phyloP scores from a whole-genome alignment of 1,140 invertebrate genomes.

The Tyrophagus putrescentiae region DNA sequence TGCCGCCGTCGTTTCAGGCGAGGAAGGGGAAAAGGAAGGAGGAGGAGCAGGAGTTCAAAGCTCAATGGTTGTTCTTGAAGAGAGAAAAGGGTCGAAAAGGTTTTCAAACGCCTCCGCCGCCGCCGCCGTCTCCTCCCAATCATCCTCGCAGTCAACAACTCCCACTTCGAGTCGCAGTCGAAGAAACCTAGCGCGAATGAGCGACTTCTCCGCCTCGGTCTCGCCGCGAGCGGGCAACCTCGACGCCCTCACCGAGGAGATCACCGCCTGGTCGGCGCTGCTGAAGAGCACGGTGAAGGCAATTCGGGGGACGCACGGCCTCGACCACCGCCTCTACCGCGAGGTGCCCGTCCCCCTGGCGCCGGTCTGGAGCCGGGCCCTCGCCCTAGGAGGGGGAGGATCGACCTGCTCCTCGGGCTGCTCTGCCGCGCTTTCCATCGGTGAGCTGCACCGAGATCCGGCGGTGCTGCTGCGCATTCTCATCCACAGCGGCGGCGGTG shows the following conservation, averaged over 20 bases:
- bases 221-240: not conserved
- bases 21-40: too few relatives aligned
- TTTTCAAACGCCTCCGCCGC: too few relatives aligned
- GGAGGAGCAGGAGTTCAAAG: too few relatives aligned
- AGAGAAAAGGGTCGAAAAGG: too few relatives aligned
- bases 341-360: not conserved
- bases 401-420: too few relatives aligned
- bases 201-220: not conserved
- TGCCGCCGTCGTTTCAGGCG: not conserved
- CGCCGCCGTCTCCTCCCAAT: too few relatives aligned
- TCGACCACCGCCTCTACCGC: conserved; percentile 3
- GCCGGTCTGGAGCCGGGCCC: not conserved
- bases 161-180: not conserved
- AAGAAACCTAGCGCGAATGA: not conserved
- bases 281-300: not conserved
- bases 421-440: too few relatives aligned
- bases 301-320: conserved; percentile 9
- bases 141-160: too few relatives aligned
- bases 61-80: too few relatives aligned
- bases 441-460: not conserved
- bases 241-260: not conserved
- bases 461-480: not conserved
- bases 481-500: too few relatives aligned
- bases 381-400: too few relatives aligned
- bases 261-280: conserved; percentile 1